Percentiles rank a stretch among this genome's conserved stretches.
phyloP scores from a whole-genome alignment of 2,797 vertebrate genomes.

The Bradypus variegatus region DNA sequence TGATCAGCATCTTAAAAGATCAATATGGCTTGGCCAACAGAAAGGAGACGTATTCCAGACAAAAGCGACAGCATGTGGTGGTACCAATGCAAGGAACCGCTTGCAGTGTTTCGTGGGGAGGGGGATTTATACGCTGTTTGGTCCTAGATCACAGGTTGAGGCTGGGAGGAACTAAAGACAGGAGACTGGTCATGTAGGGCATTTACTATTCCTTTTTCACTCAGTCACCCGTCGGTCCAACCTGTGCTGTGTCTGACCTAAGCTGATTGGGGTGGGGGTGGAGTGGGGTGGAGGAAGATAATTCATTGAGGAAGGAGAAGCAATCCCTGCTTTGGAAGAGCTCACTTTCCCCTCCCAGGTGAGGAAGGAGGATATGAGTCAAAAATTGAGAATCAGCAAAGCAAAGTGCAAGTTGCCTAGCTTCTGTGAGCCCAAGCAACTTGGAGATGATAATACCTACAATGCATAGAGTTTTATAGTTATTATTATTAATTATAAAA shows the following conservation, averaged over 20 bases:
- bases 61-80: neutral
- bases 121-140: neutral
- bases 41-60: neutral
- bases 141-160: neutral
- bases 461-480: neutral
- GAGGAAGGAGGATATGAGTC: neutral
- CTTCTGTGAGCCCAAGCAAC: neutral
- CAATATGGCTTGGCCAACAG: neutral
- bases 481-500: neutral
- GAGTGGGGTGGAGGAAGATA: neutral
- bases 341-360: neutral
- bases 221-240: neutral
- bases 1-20: neutral
- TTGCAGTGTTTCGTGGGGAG: neutral
- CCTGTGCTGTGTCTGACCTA: neutral
- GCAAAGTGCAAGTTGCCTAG: neutral
- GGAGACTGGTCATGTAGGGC: neutral
- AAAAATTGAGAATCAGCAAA: neutral
- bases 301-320: neutral
- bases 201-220: neutral
- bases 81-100: neutral
- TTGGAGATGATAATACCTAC: neutral
- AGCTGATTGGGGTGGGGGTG: neutral
- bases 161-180: neutral
- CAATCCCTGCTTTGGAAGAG: neutral